Conservation (phyloP, 35 echinoderm and acorn worm species). For the Patiria miniata region DNA sequence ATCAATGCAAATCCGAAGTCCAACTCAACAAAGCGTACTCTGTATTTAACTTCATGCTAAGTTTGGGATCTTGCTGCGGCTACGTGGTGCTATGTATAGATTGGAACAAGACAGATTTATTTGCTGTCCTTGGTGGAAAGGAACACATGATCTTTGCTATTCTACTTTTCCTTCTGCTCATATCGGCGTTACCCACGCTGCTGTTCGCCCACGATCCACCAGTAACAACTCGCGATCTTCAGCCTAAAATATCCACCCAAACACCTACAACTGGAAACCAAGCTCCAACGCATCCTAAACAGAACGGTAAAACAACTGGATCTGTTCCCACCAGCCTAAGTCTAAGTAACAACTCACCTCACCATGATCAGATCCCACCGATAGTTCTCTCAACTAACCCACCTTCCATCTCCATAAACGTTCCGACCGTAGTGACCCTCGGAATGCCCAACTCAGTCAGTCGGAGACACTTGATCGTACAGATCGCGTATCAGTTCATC, state of each 20-base stretch:
- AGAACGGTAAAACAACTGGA: background rate
- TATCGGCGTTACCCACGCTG: slow-evolving; percentile 42
- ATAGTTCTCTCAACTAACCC: background rate
- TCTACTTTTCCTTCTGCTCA: slow-evolving; percentile 55
- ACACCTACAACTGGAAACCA: background rate
- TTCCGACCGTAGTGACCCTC: background rate
- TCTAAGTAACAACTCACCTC: slow-evolving; percentile 21
- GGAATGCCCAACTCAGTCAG: no score
- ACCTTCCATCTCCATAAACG: background rate
- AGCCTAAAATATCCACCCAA: background rate
- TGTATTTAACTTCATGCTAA: slow-evolving; percentile 85
- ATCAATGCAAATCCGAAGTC: slow-evolving; percentile 65
- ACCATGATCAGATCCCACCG: background rate
- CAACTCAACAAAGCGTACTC: slow-evolving; percentile 82
- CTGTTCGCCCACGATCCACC: slow-evolving; percentile 69
- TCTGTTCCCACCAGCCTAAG: background rate
- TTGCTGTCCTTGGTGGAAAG: slow-evolving; percentile 56
- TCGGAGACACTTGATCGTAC: background rate
- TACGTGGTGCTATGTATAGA: slow-evolving; percentile 77
- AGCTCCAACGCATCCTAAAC: background rate
- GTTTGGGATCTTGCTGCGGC: slow-evolving; percentile 81
- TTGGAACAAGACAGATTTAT: slow-evolving; percentile 60
- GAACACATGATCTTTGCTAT: slow-evolving; percentile 76
- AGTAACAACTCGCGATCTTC: background rate
- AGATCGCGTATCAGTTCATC: background rate